Conservation (phyloP, 2,113 vertebrate species). For the Forbesichthys papilliferus region DNA sequence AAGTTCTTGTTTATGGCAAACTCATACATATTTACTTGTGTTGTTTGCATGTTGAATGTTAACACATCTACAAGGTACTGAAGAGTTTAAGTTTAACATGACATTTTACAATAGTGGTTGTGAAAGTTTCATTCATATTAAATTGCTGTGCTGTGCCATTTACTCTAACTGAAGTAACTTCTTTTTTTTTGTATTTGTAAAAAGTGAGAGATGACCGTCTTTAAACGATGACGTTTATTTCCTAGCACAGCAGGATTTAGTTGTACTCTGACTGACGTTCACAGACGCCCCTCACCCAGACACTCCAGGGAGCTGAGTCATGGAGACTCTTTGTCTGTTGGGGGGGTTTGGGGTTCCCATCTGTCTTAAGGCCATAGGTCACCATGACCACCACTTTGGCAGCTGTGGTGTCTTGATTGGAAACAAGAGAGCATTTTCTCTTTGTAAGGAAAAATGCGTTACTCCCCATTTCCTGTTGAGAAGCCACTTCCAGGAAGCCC, state of each 20-base stretch:
- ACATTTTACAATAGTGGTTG: too few relatives aligned
- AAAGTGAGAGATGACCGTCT: too few relatives aligned
- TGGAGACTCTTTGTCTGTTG: conserved; percentile 25
- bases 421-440: conserved; percentile 32
- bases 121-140: too few relatives aligned
- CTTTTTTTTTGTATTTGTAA: too few relatives aligned
- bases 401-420: conserved; percentile 42
- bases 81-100: too few relatives aligned
- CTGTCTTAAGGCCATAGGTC: conserved; percentile 23
- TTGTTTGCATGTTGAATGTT: too few relatives aligned
- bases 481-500: conserved; percentile 1
- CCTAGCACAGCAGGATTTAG: conserved; percentile 37
- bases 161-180: too few relatives aligned
- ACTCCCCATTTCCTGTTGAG: conserved; percentile 22
- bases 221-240: too few relatives aligned
- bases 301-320: conserved; percentile 61
- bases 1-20: too few relatives aligned
- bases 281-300: conserved; percentile 29
- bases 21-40: too few relatives aligned
- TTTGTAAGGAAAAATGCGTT: conserved; percentile 40
- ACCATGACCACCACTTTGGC: conserved; percentile 36
- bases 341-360: conserved; percentile 5
- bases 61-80: too few relatives aligned
- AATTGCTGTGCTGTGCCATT: too few relatives aligned
- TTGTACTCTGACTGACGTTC: conserved; percentile 28